Conservation (phyloP, 1,140 invertebrate genomes). For the Drosophila melanogaster region Release_6_plus_ISO1_MT NC_004354.4:14679001-14679500, state of each 20-base stretch:
- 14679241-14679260: conserved; percentile 6
- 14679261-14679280: background rate
- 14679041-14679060: too few relatives aligned
- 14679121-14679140: background rate
- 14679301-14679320: background rate
- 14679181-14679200: background rate
- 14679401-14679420: too few relatives aligned
- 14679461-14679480: conserved; percentile 2
- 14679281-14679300: background rate
- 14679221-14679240: background rate
- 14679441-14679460: background rate
- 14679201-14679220: conserved; percentile 3
- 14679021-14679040: too few relatives aligned
- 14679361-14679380: too few relatives aligned
- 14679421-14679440: too few relatives aligned
- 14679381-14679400: too few relatives aligned
- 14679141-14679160: background rate
- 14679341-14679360: too few relatives aligned
- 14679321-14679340: too few relatives aligned
- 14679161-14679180: background rate
- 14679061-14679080: too few relatives aligned
- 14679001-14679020: too few relatives aligned
- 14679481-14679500: conserved; percentile 69
- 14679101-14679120: background rate
- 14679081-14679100: too few relatives aligned